Conservation (phyloP, 1,140 invertebrate genomes). For the Drosophila ohnishii region DNA sequence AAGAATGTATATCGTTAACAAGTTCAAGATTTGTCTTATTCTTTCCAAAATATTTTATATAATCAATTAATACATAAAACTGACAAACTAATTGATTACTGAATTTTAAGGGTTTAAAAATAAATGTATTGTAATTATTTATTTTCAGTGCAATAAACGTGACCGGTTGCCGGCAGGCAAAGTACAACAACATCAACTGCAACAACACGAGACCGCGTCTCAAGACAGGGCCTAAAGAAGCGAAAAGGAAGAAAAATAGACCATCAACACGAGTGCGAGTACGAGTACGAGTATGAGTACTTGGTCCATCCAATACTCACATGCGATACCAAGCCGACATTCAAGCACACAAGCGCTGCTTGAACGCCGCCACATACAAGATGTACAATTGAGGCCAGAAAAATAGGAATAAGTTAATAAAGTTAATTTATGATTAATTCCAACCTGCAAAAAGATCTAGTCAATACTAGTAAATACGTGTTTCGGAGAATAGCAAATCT, state of each 20-base stretch:
- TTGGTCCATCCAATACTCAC: conserved; percentile 46
- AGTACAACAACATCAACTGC: conserved; percentile 20
- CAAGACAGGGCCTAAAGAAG: conserved; percentile 23
- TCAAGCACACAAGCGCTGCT: conserved; percentile 16
- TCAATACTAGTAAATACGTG: neutral
- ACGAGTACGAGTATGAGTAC: conserved; percentile 24
- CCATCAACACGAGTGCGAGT: conserved; percentile 40
- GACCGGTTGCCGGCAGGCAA: conserved; percentile 70
- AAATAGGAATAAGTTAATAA: neutral
- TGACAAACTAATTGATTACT: neutral
- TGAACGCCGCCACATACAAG: conserved; percentile 22
- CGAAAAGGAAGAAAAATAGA: conserved; percentile 44
- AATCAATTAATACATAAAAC: neutral
- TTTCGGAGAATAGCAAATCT: neutral
- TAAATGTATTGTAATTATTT: neutral
- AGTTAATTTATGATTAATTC: neutral
- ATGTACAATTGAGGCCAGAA: conserved; percentile 1
- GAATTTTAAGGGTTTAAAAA: neutral
- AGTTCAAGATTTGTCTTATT: neutral
- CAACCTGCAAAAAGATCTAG: neutral
- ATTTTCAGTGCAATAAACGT: conserved; percentile 48
- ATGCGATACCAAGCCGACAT: conserved; percentile 32
- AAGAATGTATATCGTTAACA: no score
- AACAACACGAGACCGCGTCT: conserved; percentile 22
- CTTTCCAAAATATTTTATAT: neutral